These are phyloP conservation scores for Siniperca chuatsi DNA, from an alignment of 2,113 vertebrate genomes.

Conservation along the genomic window DNA sequence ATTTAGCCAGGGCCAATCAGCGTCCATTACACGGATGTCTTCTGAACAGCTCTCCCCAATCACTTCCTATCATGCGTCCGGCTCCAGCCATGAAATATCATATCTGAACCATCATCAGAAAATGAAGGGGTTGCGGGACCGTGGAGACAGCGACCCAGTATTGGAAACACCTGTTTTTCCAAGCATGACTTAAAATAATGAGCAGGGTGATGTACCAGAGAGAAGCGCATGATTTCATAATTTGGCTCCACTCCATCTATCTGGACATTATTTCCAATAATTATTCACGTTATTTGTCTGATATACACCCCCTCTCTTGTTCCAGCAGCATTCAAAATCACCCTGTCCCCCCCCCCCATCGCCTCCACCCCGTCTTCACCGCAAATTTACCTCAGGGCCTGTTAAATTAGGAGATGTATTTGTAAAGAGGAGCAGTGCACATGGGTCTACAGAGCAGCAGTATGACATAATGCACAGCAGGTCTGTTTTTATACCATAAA, in stretches of 20 bases:
- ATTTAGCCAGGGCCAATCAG: slow-evolving; percentile 79
- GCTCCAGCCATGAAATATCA: slow-evolving; percentile 83
- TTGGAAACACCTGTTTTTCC: slow-evolving; percentile 87
- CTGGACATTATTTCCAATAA: slow-evolving; percentile 82
- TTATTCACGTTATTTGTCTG: slow-evolving; percentile 78
- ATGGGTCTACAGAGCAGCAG: slow-evolving; percentile 15
- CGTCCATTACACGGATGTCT: slow-evolving; percentile 84
- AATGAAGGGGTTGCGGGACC: slow-evolving; percentile 62
- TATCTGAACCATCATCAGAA: slow-evolving; percentile 82
- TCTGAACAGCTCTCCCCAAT: slow-evolving; percentile 73
- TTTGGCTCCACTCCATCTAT: slow-evolving; percentile 79
- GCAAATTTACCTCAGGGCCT: slow-evolving; percentile 49
- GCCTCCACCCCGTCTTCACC: neutral
- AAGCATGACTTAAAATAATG: slow-evolving; percentile 80
- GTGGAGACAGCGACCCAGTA: slow-evolving; percentile 72
- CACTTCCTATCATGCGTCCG: slow-evolving; percentile 75
- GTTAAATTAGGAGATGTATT: slow-evolving; percentile 50
- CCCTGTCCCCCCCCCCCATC: neutral
- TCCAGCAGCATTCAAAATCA: slow-evolving; percentile 58
- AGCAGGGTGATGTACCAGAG: slow-evolving; percentile 70
- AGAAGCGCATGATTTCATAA: slow-evolving; percentile 83
- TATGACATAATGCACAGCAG: slow-evolving; percentile 60
- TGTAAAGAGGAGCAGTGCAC: slow-evolving; percentile 35
- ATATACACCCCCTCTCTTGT: slow-evolving; percentile 39
- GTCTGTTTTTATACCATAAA: slow-evolving; percentile 55